Percentiles rank a stretch among this genome's conserved stretches.
These are phyloP conservation scores for Atethmia centrago DNA, from an alignment of 2,888 invertebrate genomes.

Conservation along the genomic window DNA sequence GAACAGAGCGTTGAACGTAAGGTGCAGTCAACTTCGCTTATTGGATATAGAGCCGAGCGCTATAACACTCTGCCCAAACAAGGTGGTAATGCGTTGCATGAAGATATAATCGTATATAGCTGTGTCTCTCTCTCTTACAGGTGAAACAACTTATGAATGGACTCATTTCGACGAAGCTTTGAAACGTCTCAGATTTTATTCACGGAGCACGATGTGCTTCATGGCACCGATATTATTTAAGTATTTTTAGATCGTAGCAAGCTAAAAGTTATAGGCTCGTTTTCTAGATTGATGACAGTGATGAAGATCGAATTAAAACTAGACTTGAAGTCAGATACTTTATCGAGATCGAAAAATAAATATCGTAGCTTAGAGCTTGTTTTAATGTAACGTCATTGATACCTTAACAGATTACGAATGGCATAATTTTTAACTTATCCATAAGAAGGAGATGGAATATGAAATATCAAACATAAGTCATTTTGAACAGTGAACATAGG, in stretches of 20 bases:
- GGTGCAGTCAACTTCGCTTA: conserved; percentile 48
- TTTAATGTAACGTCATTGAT: background rate
- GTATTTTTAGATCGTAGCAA: background rate
- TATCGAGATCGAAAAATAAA: too few species aligned
- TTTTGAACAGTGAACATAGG: conserved; percentile 44
- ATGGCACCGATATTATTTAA: background rate
- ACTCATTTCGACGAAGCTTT: conserved; percentile 15
- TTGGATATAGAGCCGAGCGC: conserved; percentile 27
- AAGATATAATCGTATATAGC: conserved; percentile 5
- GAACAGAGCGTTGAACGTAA: conserved; percentile 35
- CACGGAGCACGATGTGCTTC: background rate
- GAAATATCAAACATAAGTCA: conserved; percentile 8
- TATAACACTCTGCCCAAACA: conserved; percentile 21
- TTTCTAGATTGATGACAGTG: background rate
- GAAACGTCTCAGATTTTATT: background rate
- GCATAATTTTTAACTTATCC: background rate
- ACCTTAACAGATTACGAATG: background rate
- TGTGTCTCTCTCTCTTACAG: conserved; percentile 9
- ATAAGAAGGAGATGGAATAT: background rate
- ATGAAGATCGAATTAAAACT: background rate
- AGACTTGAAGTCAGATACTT: too few species aligned
- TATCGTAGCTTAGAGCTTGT: too few species aligned
- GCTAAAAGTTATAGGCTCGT: background rate
- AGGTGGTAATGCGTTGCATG: conserved; percentile 15
- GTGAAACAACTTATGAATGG: conserved; percentile 38